A percentile compares a stretch with the other conserved stretches of the same genome.
phyloP scores from a whole-genome alignment of 2,797 vertebrate genomes.

The Macrochelys suwanniensis region DNA sequence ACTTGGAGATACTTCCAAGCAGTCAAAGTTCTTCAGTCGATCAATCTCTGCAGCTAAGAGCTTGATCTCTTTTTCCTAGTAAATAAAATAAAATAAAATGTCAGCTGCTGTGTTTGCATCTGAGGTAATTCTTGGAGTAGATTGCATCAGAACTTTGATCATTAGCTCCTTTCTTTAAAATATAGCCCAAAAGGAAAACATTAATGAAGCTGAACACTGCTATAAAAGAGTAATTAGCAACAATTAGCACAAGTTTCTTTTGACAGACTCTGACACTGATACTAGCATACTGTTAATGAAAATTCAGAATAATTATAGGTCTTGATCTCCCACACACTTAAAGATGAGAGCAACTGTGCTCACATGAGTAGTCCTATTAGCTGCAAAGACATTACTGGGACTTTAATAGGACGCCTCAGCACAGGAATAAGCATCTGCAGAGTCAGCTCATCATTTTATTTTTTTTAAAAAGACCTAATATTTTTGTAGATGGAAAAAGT shows the following conservation, averaged over 20 bases:
- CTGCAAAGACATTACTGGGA: not conserved
- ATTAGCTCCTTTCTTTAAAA: not conserved
- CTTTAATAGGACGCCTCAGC: not conserved
- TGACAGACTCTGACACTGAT: not conserved
- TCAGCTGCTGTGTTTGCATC: not conserved
- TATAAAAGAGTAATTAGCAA: not conserved
- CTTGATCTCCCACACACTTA: not conserved
- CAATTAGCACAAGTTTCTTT: not conserved
- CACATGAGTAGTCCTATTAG: not conserved
- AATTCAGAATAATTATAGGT: not conserved
- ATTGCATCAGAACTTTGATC: not conserved
- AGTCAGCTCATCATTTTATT: not conserved
- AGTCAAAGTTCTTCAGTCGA: slow-evolving; percentile 85
- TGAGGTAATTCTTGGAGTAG: not conserved
- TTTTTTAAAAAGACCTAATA: not conserved
- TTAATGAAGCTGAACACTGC: not conserved
- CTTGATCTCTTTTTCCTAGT: slow-evolving; percentile 91
- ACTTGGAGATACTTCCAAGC: slow-evolving; percentile 75
- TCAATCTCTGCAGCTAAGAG: slow-evolving; percentile 90
- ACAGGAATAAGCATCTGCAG: not conserved
- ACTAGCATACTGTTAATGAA: not conserved
- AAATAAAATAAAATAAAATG: not conserved
- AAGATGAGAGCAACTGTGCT: not conserved
- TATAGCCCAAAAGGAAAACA: not conserved
- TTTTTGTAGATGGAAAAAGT: not conserved